A percentile compares a stretch with the other conserved stretches of the same genome.
phyloP scores from a whole-genome alignment of 1,140 invertebrate genomes.

The Wasmannia auropunctata region DNA sequence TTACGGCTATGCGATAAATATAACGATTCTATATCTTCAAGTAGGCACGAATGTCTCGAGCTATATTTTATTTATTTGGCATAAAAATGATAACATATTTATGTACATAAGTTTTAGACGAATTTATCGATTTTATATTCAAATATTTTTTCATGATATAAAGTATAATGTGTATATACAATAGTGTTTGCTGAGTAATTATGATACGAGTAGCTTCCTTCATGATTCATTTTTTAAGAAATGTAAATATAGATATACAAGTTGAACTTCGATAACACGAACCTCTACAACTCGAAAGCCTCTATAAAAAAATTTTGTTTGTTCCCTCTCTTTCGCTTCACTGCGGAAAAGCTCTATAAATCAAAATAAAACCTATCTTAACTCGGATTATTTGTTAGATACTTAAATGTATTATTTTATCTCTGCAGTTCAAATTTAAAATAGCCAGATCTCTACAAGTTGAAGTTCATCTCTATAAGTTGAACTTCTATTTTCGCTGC shows the following conservation, averaged over 20 bases:
- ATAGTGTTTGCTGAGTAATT: not conserved
- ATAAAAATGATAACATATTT: not conserved
- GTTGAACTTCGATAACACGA: too few species aligned
- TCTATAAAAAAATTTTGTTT: too few species aligned
- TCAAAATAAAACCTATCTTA: too few species aligned
- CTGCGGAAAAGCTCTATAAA: too few species aligned
- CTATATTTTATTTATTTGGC: not conserved
- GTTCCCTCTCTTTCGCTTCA: too few species aligned
- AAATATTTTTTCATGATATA: not conserved
- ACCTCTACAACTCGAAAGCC: too few species aligned
- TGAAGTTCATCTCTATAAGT: too few species aligned
- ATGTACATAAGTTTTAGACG: not conserved
- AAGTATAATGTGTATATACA: not conserved
- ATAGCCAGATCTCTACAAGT: too few species aligned
- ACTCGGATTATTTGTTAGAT: too few species aligned
- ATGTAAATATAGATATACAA: not conserved
- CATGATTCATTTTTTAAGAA: not conserved
- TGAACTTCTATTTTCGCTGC: too few species aligned
- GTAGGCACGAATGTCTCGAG: not conserved
- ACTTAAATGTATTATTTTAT: too few species aligned
- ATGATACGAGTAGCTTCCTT: not conserved
- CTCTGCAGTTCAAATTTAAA: too few species aligned
- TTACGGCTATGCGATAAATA: not conserved
- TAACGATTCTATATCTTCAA: not conserved
- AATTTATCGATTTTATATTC: not conserved